Base-by-base conservation (phyloP, 2,888 invertebrate genomes). In the Lepidocyrtoides sp. region DNA sequence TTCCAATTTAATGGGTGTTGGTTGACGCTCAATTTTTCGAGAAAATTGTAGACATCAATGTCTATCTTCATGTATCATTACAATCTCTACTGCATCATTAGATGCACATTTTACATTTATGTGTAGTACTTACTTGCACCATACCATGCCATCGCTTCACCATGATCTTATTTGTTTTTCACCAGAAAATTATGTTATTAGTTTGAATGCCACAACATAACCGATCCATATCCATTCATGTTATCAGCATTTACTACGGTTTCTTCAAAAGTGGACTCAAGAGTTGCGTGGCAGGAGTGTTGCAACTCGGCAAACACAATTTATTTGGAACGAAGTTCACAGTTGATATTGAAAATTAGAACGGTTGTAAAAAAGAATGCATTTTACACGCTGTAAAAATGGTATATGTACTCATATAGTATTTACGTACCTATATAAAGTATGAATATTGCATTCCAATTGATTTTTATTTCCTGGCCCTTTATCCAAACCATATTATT, bases 1-100 rank as follows among this genome's bases (percentile, higher is more conserved):
- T 89, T 17, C 84, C 83, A 57, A 89, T 89, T 90, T 85, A 90
- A 90, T 90, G 82, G 51, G 60, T 75, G 63, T 90, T 85, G 82
- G 54, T 83, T 84, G 87, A 69, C 81, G 87, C 66, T 79, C 79
- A 66, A 81, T 88, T 79, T 81, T 81, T 51, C n/a, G 20, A 20
- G 17, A 23, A 81, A 81, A 66, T 88, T 23, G 72, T 44, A 44
- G 44, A 44, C 72, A 44, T 41, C 44, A 72, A 44, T 72, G 69
- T 17, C 2, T 32, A 32, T n/a, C 20, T 23, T 72, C 44, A 23
- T 72, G 44, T 41, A 72, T 72, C 72, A 72, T 72, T 72, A 72
- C 12, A 44, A 44, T 72, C 72, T 29, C 23, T 4, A 72, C 20
- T 83, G 7, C 20, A 63, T 86, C 32, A 86, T 86, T 86, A 77